Evolutionary conservation across 2,888 invertebrate species (phyloP).

Genomic region (Microplitis manilae): DNA sequence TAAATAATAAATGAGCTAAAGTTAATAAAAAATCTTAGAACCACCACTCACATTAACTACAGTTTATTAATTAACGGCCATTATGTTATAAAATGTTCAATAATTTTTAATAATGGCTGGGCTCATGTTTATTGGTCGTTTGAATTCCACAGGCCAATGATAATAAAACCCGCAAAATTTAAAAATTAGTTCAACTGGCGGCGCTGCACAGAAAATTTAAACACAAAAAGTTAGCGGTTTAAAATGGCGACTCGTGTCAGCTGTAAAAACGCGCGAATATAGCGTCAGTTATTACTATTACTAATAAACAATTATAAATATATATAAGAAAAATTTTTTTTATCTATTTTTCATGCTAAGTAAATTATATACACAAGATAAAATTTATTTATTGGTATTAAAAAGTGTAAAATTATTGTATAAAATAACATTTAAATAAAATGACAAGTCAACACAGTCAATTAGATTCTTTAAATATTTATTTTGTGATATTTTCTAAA

Average conservation of each 20-base stretch:
- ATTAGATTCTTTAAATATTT: constrained; percentile 58
- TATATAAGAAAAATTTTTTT: not conserved
- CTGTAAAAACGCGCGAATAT: not conserved
- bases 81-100: no score
- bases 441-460: constrained; percentile 57
- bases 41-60: no score
- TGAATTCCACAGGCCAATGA: no score
- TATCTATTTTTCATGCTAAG: not conserved
- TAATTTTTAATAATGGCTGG: no score
- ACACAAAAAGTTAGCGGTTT: not conserved
- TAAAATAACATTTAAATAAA: constrained; percentile 7
- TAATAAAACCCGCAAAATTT: not conserved
- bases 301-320: not conserved
- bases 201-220: not conserved
- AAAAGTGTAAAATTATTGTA: not conserved
- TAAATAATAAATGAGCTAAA: no score
- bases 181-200: not conserved
- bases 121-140: no score
- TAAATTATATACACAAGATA: not conserved
- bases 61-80: no score
- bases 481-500: constrained; percentile 75
- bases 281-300: not conserved
- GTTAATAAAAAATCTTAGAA: no score
- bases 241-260: not conserved
- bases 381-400: not conserved